These are phyloP conservation scores for Drosophila gaucha DNA, from an alignment of 2,888 invertebrate genomes.

Conservation along the genomic window DNA sequence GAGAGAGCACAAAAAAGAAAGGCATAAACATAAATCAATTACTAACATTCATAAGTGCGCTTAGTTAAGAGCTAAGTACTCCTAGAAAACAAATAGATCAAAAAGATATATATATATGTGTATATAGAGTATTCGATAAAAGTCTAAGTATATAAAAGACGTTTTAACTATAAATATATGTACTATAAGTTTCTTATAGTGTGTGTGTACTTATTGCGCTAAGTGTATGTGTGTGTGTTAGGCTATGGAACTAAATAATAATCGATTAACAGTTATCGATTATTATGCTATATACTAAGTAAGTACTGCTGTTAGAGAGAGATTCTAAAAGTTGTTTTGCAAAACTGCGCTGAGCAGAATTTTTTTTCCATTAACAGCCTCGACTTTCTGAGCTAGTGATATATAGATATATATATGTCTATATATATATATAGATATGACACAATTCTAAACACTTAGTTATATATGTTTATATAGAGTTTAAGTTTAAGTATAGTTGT, in stretches of 20 bases:
- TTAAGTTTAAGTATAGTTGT: constrained; percentile 27
- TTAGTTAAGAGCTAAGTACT: constrained; percentile 36
- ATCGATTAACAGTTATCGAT: constrained; percentile 35
- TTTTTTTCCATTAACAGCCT: constrained; percentile 44
- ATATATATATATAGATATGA: constrained; percentile 53
- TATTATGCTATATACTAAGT: constrained; percentile 52
- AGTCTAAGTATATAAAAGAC: constrained; percentile 55
- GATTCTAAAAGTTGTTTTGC: constrained; percentile 40
- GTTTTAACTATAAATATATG: constrained; percentile 56
- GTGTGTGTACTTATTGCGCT: constrained; percentile 18
- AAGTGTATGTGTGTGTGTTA: constrained; percentile 47
- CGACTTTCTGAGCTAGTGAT: constrained; percentile 48
- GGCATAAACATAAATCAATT: constrained; percentile 59
- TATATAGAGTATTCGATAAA: constrained; percentile 22
- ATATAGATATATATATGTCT: constrained; percentile 13
- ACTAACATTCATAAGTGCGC: constrained; percentile 56
- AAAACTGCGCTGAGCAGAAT: constrained; percentile 9
- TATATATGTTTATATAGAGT: constrained; percentile 22
- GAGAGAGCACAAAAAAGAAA: constrained; percentile 64
- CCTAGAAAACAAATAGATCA: constrained; percentile 44
- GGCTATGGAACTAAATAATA: constrained; percentile 50
- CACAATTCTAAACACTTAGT: constrained; percentile 64
- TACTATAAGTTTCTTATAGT: constrained; percentile 3
- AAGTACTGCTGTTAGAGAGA: constrained; percentile 31
- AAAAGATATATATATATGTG: constrained; percentile 1